Conservation (phyloP, 2,888 invertebrate species). For the Drosophila tanythrix region DNA sequence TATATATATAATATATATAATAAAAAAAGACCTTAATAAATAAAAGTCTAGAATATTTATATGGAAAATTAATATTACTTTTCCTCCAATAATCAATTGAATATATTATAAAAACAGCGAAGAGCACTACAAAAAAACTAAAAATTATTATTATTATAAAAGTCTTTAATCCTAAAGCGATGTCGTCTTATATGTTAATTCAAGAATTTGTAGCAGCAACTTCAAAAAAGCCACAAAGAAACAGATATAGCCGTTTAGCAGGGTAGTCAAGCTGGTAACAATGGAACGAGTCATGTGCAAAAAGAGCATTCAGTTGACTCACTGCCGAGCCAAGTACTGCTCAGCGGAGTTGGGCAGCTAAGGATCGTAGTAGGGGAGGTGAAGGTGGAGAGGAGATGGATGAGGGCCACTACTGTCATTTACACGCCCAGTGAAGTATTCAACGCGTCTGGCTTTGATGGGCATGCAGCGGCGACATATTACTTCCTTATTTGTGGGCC, state of each 20-base stretch:
- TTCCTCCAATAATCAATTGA: not conserved
- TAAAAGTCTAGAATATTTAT: not conserved
- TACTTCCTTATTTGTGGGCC: slow-evolving; percentile 82
- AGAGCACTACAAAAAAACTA: accelerated
- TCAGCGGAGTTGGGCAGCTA: not conserved
- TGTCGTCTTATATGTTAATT: not conserved
- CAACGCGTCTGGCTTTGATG: slow-evolving; percentile 74
- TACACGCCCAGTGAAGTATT: slow-evolving; percentile 47
- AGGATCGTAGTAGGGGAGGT: not conserved
- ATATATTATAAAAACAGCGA: not conserved
- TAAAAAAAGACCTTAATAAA: not conserved
- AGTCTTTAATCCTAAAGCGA: not conserved
- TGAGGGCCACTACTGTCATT: slow-evolving; percentile 29
- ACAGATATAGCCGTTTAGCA: not conserved
- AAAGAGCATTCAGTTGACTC: slow-evolving; percentile 47
- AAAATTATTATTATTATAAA: not conserved
- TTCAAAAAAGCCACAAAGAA: not conserved
- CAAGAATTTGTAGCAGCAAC: not conserved
- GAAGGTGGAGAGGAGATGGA: not conserved
- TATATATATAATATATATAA: not conserved
- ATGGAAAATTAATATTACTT: not conserved
- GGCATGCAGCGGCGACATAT: slow-evolving; percentile 75
- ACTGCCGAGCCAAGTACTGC: slow-evolving; percentile 32
- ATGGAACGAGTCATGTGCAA: slow-evolving; percentile 37
- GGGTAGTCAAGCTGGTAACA: slow-evolving; percentile 39